Evolutionary conservation across 64 coral and sea anemone species (phyloP), one percentile per base, ranked within the genome.

Genomic region (Stylophora pistillata): DNA sequence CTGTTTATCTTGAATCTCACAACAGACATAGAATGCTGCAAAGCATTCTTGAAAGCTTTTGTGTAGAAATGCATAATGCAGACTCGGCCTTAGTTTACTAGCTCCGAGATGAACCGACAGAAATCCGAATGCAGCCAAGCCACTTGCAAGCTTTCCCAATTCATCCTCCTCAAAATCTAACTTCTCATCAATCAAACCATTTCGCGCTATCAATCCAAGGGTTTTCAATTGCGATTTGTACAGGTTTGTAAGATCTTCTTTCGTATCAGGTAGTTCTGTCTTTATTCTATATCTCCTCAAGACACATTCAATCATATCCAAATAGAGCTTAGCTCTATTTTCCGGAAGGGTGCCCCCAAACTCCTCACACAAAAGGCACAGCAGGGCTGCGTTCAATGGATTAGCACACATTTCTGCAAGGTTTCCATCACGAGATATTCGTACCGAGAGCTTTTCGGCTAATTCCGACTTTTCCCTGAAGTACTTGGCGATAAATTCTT

Each of bases 21-120:
- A 52, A 27, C 15, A 65, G 59, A 91, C 32, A 85, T 85, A 91
- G 64, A n/a, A n/a, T n/a, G n/a, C n/a, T n/a, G n/a, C n/a, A n/a
- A n/a, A n/a, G n/a, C n/a, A n/a, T n/a, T n/a, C n/a, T n/a, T n/a
- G n/a, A n/a, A n/a, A n/a, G n/a, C n/a, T n/a, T n/a, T n/a, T n/a
- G n/a, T n/a, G n/a, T n/a, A n/a, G n/a, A n/a, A n/a, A n/a, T n/a
- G n/a, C n/a, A n/a, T n/a, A n/a, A n/a, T n/a, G n/a, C n/a, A n/a
- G n/a, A n/a, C n/a, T n/a, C n/a, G n/a, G n/a, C n/a, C n/a, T n/a
- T n/a, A n/a, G n/a, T n/a, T n/a, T n/a, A n/a, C n/a, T n/a, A n/a
- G n/a, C n/a, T n/a, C n/a, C n/a, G n/a, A n/a, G n/a, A n/a, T n/a
- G n/a, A 64, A 85, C 75, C 18, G 89, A 90, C 31, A 90, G 74